These are phyloP conservation scores for Penelope pileata DNA, from an alignment of 2,113 vertebrate genomes.

Conservation along the genomic window DNA sequence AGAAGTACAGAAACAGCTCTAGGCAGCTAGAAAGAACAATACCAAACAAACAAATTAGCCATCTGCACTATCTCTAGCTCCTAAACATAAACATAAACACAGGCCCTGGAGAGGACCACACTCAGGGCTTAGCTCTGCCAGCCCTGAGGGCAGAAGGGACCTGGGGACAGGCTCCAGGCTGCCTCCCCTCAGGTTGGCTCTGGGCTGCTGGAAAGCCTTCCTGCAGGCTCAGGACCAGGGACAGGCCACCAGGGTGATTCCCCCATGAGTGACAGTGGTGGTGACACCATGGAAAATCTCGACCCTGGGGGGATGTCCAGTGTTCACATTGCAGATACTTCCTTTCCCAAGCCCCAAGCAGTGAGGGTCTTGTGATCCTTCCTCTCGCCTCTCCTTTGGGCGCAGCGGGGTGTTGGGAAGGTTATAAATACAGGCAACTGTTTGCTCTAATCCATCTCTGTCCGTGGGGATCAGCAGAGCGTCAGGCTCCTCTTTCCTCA, in stretches of 20 bases:
- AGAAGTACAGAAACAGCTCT: constrained; percentile 65
- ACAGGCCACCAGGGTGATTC: not conserved
- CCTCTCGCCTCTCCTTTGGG: constrained; percentile 23
- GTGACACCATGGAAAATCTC: constrained; percentile 59
- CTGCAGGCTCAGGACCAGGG: not conserved
- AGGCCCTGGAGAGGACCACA: not conserved
- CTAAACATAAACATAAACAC: constrained; percentile 63
- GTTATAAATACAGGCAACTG: constrained; percentile 58
- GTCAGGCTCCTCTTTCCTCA: constrained; percentile 11
- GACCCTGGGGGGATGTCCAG: constrained; percentile 9
- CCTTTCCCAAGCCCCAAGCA: constrained; percentile 68
- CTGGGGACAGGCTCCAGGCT: not conserved
- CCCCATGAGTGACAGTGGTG: not conserved
- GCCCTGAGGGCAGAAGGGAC: not conserved
- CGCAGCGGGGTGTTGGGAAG: constrained; percentile 10
- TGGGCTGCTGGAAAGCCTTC: not conserved
- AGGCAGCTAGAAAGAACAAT: constrained; percentile 65
- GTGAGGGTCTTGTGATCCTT: constrained; percentile 65
- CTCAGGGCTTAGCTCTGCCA: not conserved
- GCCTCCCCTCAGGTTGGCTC: not conserved
- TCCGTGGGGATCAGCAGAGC: not conserved
- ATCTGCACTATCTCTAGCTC: constrained; percentile 62
- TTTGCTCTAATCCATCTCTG: constrained; percentile 39
- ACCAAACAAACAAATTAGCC: constrained; percentile 57
- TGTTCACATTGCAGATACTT: constrained; percentile 49